Conservation (phyloP, 2,113 vertebrate species). For the Misgurnus mizolepis region DNA sequence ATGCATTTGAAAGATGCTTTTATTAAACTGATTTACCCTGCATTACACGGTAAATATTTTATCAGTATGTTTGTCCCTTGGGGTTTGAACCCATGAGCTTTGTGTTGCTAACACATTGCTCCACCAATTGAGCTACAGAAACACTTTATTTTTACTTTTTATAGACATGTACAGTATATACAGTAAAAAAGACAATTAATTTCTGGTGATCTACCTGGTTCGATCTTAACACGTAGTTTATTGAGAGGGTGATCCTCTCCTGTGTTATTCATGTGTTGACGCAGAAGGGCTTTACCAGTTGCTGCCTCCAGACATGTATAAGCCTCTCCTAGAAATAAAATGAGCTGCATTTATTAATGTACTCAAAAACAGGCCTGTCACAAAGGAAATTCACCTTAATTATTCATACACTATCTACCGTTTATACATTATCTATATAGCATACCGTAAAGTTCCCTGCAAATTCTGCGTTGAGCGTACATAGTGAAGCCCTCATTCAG, state of each 20-base stretch:
- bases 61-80: too few species aligned
- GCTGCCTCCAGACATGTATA: conserved; percentile 82
- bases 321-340: conserved; percentile 65
- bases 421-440: too few species aligned
- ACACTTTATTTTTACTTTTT: too few species aligned
- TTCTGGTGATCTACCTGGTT: conserved; percentile 55
- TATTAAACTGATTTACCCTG: too few species aligned
- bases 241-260: conserved; percentile 81
- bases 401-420: too few species aligned
- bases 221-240: conserved; percentile 79
- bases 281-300: conserved; percentile 76
- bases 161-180: too few species aligned
- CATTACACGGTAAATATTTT: too few species aligned
- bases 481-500: conserved; percentile 87
- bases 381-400: too few species aligned
- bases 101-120: too few species aligned
- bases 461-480: conserved; percentile 82
- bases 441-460: conserved; percentile 73
- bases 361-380: background rate
- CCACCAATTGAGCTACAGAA: too few species aligned
- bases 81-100: too few species aligned
- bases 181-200: background rate
- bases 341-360: background rate
- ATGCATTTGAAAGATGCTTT: too few species aligned
- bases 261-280: conserved; percentile 79